Conservation (phyloP, 2,113 vertebrate species). For the Aegotheles bennettii region DNA sequence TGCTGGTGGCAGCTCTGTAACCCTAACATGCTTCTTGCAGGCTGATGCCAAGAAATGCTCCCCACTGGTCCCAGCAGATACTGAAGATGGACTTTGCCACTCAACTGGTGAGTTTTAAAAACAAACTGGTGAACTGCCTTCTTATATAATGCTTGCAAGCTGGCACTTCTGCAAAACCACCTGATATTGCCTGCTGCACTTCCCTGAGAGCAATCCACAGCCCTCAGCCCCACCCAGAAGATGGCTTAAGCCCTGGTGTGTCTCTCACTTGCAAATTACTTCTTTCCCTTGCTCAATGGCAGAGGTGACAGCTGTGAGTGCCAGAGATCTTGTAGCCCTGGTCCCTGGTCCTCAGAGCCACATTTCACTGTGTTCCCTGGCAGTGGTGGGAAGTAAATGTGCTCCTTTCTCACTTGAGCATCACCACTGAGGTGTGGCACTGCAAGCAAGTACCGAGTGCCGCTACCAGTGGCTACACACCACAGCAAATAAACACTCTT, state of each 20-base stretch:
- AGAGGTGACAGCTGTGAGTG: neutral
- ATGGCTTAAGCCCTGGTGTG: neutral
- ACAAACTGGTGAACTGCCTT: neutral
- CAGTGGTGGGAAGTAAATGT: neutral
- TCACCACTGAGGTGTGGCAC: neutral
- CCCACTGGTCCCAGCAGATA: slow-evolving; percentile 57
- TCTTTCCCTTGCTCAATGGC: neutral
- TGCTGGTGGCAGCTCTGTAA: slow-evolving; percentile 12
- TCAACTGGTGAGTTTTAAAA: slow-evolving; percentile 86
- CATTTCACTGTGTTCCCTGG: neutral
- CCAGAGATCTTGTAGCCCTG: neutral
- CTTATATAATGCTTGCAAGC: neutral
- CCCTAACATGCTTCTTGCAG: slow-evolving; percentile 69
- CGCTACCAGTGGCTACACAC: neutral
- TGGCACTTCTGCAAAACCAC: neutral
- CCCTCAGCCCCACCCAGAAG: neutral
- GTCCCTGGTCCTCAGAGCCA: neutral
- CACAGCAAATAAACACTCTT: neutral
- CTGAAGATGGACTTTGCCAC: slow-evolving; percentile 70
- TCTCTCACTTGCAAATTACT: neutral
- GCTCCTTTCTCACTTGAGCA: neutral
- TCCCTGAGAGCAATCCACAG: neutral
- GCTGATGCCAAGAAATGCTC: slow-evolving; percentile 71
- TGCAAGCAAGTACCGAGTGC: fast-evolving
- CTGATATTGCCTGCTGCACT: neutral